These are phyloP conservation scores for Graphium colonna DNA, from an alignment of 2,888 invertebrate species.

Conservation along the genomic window DNA sequence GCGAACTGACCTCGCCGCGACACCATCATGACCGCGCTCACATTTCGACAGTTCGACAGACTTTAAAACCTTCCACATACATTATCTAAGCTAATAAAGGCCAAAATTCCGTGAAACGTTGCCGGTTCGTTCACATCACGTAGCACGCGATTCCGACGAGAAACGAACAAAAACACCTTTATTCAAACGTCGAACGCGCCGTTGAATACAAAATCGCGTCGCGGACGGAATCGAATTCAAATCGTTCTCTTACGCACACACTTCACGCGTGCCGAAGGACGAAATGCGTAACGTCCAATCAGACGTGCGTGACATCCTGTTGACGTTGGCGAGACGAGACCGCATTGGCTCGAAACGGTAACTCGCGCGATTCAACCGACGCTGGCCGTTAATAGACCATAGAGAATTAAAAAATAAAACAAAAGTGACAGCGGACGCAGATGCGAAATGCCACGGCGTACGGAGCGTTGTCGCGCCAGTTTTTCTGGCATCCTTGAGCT, in stretches of 20 bases:
- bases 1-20: slow-evolving; percentile 36
- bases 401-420: neutral
- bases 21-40: too few species aligned
- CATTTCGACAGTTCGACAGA: slow-evolving; percentile 17
- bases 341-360: slow-evolving; percentile 9
- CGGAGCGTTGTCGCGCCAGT: slow-evolving; percentile 6
- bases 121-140: slow-evolving; percentile 59
- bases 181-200: slow-evolving; percentile 48
- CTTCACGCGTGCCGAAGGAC: slow-evolving; percentile 59
- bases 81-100: slow-evolving; percentile 18
- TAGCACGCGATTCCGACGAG: slow-evolving; percentile 62
- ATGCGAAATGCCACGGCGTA: slow-evolving; percentile 16
- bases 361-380: neutral
- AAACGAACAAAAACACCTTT: slow-evolving; percentile 64
- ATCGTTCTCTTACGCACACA: slow-evolving; percentile 51
- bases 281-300: slow-evolving; percentile 36
- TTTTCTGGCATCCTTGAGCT: slow-evolving; percentile 11
- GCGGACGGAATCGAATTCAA: slow-evolving; percentile 60
- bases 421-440: slow-evolving; percentile 15
- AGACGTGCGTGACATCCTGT: slow-evolving; percentile 40
- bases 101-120: slow-evolving; percentile 30
- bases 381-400: neutral
- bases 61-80: slow-evolving; percentile 10
- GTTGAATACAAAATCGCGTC: slow-evolving; percentile 62
- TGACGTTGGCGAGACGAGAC: slow-evolving; percentile 18